These are phyloP conservation scores for Lordiphosa mommai DNA, from an alignment of 1,140 invertebrate species.

Conservation along the genomic window DNA sequence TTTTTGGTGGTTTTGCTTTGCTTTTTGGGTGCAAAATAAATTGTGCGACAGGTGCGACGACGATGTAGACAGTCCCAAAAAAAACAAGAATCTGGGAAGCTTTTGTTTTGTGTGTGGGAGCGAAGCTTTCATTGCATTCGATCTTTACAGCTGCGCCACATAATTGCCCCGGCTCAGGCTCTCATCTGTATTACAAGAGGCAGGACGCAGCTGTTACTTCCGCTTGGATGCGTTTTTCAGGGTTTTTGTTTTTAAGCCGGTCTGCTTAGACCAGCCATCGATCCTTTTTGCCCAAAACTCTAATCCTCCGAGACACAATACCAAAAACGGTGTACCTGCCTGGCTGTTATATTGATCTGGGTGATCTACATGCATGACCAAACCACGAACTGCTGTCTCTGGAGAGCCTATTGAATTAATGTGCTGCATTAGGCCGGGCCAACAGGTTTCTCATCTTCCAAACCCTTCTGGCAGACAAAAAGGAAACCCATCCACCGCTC, in stretches of 20 bases:
- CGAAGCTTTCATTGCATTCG: conserved; percentile 57
- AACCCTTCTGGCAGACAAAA: conserved; percentile 5
- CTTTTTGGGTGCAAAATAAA: conserved; percentile 70
- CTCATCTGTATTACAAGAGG: conserved; percentile 34
- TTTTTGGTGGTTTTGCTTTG: conserved; percentile 53
- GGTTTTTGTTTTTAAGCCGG: conserved; percentile 10
- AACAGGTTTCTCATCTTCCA: conserved; percentile 53
- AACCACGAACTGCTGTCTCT: conserved; percentile 19
- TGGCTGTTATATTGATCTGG: conserved; percentile 42
- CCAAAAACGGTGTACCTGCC: conserved; percentile 18
- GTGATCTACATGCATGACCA: conserved; percentile 53
- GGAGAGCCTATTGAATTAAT: conserved; percentile 59
- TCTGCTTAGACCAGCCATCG: conserved; percentile 3
- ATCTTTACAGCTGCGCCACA: conserved; percentile 64
- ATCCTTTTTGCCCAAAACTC: conserved; percentile 58
- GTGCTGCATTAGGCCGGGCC: conserved; percentile 50
- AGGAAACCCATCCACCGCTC: conserved; percentile 25
- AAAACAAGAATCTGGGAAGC: conserved; percentile 22
- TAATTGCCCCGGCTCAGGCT: conserved; percentile 66
- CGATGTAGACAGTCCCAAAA: conserved; percentile 45
- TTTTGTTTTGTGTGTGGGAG: conserved; percentile 59
- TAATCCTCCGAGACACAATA: conserved; percentile 60
- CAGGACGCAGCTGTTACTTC: conserved; percentile 69
- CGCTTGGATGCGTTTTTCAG: conserved; percentile 37
- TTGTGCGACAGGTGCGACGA: conserved; percentile 75